Evolutionary conservation across 2,888 invertebrate genomes (phyloP).

Genomic region (Machimus atricapillus): DNA sequence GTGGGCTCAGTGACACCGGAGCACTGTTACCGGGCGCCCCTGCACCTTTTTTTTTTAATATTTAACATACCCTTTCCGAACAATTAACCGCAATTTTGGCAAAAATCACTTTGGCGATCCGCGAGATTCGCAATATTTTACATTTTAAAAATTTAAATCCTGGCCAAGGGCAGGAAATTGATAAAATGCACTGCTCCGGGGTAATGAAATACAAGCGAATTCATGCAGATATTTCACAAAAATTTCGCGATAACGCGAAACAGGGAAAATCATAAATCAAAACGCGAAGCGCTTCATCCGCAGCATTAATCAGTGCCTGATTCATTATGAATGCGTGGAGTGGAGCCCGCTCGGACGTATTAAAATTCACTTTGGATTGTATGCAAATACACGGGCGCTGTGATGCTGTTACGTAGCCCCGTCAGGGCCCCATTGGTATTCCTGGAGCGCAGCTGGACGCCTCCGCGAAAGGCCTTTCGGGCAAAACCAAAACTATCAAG

Average conservation of each 20-base stretch:
- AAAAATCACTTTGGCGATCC: background rate
- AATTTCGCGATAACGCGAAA: background rate
- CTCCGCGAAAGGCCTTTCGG: background rate
- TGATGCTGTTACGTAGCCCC: background rate
- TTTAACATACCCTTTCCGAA: background rate
- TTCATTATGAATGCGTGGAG: background rate
- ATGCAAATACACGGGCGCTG: background rate
- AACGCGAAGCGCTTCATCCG: background rate
- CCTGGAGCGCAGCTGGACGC: background rate
- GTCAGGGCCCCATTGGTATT: background rate
- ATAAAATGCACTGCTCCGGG: background rate
- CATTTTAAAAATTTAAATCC: background rate
- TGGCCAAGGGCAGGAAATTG: slow-evolving; percentile 3
- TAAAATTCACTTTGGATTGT: slow-evolving; percentile 24
- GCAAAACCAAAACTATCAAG: background rate
- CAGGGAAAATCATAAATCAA: background rate
- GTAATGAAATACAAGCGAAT: background rate
- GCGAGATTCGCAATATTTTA: background rate
- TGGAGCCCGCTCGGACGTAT: background rate
- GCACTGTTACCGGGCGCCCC: background rate
- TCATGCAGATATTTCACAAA: background rate
- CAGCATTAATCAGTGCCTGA: background rate
- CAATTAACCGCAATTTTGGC: background rate
- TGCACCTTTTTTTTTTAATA: background rate
- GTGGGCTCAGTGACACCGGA: background rate